These are phyloP conservation scores for Pocillopora grandis DNA, from an alignment of 92 coral and sea anemone genomes.

Conservation along the genomic window DNA sequence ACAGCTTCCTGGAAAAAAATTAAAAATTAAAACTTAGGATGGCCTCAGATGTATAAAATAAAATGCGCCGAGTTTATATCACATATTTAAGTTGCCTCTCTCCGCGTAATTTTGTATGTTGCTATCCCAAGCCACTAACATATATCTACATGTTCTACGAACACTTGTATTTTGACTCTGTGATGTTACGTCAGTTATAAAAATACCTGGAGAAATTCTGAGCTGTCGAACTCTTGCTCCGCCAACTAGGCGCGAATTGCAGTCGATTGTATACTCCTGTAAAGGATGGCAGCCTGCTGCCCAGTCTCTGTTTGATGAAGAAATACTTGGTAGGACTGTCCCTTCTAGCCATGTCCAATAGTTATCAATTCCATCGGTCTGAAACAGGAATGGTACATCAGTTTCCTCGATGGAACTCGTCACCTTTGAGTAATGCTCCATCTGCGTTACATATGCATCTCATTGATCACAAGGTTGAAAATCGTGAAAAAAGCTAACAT, in stretches of 20 bases:
- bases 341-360: conserved; percentile 83
- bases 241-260: conserved; percentile 82
- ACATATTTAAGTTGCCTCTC: too few species aligned
- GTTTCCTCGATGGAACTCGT: background rate
- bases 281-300: conserved; percentile 70
- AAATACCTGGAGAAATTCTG: conserved; percentile 71
- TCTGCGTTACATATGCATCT: background rate
- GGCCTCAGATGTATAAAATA: too few species aligned
- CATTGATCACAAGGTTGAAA: background rate
- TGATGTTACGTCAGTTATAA: background rate
- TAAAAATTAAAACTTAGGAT: background rate
- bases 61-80: too few species aligned
- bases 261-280: conserved; percentile 67
- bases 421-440: background rate
- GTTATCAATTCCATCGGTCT: conserved; percentile 56
- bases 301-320: conserved; percentile 73
- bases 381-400: background rate
- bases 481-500: too few species aligned
- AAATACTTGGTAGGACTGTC: conserved; percentile 71
- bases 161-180: too few species aligned
- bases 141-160: too few species aligned
- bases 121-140: too few species aligned
- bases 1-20: conserved; percentile 59
- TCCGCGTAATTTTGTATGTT: too few species aligned
- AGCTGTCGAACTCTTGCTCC: conserved; percentile 88